These are phyloP conservation scores for Paedocypris micromegethes DNA, from an alignment of 2,797 vertebrate genomes.

Conservation along the genomic window DNA sequence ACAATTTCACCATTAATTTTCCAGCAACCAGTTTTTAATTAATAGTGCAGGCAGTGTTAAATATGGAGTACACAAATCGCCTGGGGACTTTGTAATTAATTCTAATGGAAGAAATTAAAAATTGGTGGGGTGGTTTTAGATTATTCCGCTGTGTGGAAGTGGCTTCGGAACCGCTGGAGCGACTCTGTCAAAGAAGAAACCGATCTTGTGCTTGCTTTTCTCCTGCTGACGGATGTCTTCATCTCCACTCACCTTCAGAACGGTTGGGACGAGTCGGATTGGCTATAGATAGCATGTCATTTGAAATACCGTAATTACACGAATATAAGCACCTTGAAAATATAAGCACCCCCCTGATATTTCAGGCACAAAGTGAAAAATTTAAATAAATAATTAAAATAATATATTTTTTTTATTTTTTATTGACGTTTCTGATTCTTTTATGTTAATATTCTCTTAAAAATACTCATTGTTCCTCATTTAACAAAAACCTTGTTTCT, in stretches of 20 bases:
- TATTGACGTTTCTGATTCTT: too few relatives aligned
- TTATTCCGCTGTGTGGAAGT: slow-evolving; percentile 66
- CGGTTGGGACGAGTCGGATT: neutral
- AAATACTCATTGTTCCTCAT: too few relatives aligned
- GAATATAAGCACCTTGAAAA: too few relatives aligned
- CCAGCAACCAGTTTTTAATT: slow-evolving; percentile 86
- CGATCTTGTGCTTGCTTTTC: slow-evolving; percentile 58
- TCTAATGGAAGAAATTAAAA: slow-evolving; percentile 80
- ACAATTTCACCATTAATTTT: slow-evolving; percentile 81
- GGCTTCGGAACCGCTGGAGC: slow-evolving; percentile 71
- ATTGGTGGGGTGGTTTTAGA: slow-evolving; percentile 75
- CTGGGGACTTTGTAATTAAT: slow-evolving; percentile 80
- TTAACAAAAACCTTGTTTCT: too few relatives aligned
- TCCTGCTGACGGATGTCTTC: neutral
- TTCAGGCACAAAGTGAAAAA: too few relatives aligned
- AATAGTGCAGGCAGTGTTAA: slow-evolving; percentile 82
- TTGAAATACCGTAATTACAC: too few relatives aligned
- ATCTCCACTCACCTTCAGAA: neutral
- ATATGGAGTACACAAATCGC: slow-evolving; percentile 78
- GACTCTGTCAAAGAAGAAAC: slow-evolving; percentile 73
- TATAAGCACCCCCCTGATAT: too few relatives aligned
- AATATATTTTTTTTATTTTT: too few relatives aligned
- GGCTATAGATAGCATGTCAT: too few relatives aligned
- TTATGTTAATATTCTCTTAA: too few relatives aligned
- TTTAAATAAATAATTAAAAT: too few relatives aligned